Evolutionary conservation across 1,140 invertebrate genomes (phyloP), one percentile per base, ranked within the genome.

Genomic region (Calephelis virginiensis): DNA sequence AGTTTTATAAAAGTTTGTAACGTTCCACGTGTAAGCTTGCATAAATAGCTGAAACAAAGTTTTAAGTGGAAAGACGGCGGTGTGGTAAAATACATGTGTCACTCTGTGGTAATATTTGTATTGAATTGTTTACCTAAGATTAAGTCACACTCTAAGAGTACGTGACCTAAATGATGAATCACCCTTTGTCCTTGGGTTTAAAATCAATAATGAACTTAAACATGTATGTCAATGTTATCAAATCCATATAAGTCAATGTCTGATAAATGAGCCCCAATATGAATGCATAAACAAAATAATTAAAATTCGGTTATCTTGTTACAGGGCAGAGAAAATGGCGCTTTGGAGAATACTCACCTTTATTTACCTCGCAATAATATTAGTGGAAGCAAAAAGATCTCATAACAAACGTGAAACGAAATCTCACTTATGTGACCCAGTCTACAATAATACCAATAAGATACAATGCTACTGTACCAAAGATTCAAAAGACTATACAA

Each of bases 391-490:
- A 6, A 80, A 77, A 69, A 71, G 69, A 56, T 72, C 70, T 13
- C 70, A 84, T 50, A 73, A 84, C 14, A 89, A 85, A 68, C 75
- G 80, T 12, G 85, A 88, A 64, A 75, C 67, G 0, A 70, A 67
- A 49, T 61, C 73, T 9, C 76, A 73, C 46, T 64, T 87, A 64
- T 89, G 85, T 66, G 84, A 89, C 46, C 75, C 77, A 56, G 67
- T 74, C 1, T 76, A 70, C 61, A 86, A 85, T 28, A 82, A 77
- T 61, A 85, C 80, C 2, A 81, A 74, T 14, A 80, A 82, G 72
- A 71, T 89, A 6, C 86, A 83, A 68, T 91, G 89, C 66, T 87
- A 80, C 64, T 91, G 89, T 64, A 64, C 73, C 11, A 80, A 68
- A 71, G 73, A 82, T n/a, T 67, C 53, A 7, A 61, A 65, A 28